A percentile compares a stretch with the other conserved stretches of the same genome.
These are phyloP conservation scores for Lepidocyrtinus sp. DNA, from an alignment of 2,888 invertebrate genomes.

Conservation along the genomic window DNA sequence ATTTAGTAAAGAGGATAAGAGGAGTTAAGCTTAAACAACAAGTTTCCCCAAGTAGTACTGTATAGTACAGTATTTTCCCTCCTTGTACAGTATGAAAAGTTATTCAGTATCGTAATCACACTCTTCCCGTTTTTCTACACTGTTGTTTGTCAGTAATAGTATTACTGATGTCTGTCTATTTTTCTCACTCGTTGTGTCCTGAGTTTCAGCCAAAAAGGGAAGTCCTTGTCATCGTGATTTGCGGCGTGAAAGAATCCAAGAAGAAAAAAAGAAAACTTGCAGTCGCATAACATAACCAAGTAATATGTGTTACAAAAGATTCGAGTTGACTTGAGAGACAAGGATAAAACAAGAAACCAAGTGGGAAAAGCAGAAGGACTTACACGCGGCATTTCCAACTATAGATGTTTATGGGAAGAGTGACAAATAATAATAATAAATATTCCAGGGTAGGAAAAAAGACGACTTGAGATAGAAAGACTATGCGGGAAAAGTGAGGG, in stretches of 20 bases:
- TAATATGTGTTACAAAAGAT: background rate
- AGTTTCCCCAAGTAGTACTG: conserved; percentile 34
- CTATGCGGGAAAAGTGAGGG: background rate
- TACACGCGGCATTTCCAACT: background rate
- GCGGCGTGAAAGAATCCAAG: conserved; percentile 26
- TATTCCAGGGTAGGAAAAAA: conserved; percentile 31
- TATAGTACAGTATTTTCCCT: background rate
- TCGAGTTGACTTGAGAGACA: conserved; percentile 11
- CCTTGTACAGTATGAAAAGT: background rate
- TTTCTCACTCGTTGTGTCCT: background rate
- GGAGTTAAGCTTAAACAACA: conserved; percentile 41
- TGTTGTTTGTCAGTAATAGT: background rate
- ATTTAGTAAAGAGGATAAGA: conserved; percentile 15
- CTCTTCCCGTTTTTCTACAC: background rate
- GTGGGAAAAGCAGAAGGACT: background rate
- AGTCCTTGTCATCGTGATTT: conserved; percentile 26
- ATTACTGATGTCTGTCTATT: background rate
- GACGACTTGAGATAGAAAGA: conserved; percentile 13
- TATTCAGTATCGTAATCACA: background rate
- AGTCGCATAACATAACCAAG: background rate
- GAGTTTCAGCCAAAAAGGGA: background rate
- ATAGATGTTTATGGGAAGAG: conserved; percentile 7
- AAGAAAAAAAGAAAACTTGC: conserved; percentile 18
- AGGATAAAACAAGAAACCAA: background rate
- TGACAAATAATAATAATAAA: conserved; percentile 57